Evolutionary conservation across 2,888 invertebrate species (phyloP), one percentile per base, ranked within the genome.

Genomic region (Acronicta psi): DNA sequence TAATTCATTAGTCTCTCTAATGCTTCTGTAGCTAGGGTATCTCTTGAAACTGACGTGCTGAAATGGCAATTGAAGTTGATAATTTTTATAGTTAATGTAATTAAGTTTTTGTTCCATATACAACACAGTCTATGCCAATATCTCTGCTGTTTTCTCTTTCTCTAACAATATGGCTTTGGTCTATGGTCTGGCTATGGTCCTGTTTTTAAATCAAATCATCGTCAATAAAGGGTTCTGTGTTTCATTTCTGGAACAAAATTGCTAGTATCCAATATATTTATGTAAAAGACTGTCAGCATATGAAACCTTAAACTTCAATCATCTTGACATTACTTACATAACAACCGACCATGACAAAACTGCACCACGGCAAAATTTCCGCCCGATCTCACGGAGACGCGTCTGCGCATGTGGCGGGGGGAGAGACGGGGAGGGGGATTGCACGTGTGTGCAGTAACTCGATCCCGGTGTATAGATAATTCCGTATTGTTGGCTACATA

Each of bases 391-490:
- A 75, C 56, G 61, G 50, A 73, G 76, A 69, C 67, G 70, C 62
- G 74, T 66, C 56, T 68, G 72, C 67, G 68, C 65, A 69, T 52
- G 50, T 46, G 44, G 53, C 46, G 46, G 45, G 66, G 70, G 69
- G 71, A 73, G 69, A 7, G 14, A 42, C 20, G n/a, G 75, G 69
- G 70, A 44, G 41, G 49, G 50, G 62, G 59, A 66, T 63, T 86
- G 85, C 87, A 88, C 88, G 88, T 88, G 88, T 84, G 81, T 83
- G 77, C 69, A 66, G 88, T 85, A 88, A 89, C 83, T 69, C 72
- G 87, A 89, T 84, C 84, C 79, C 50, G 55, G 65, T 73, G 79
- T 79, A 77, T 77, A 84, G 86, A 87, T 86, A 85, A 88, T 86
- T 85, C 80, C 77, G 76, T 82, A 86, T 84, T 86, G 86, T 86